phyloP scores from a whole-genome alignment of 2,888 invertebrate genomes.

The Drosophila multiciliata region DNA sequence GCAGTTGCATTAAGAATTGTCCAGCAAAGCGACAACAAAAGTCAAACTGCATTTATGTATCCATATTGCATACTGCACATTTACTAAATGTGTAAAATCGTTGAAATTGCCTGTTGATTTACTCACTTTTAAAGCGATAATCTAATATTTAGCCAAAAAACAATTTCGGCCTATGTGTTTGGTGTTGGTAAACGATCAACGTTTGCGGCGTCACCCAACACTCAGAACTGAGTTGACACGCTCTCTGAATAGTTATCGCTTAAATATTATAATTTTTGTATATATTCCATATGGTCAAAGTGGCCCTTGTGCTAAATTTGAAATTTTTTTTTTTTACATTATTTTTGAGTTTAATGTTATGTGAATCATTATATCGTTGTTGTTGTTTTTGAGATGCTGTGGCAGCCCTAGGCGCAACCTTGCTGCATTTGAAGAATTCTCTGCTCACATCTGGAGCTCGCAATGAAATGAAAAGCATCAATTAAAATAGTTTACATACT shows the following conservation, averaged over 20 bases:
- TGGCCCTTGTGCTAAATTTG: too few relatives aligned
- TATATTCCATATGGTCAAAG: too few relatives aligned
- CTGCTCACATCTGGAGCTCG: conserved; percentile 18
- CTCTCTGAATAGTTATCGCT: background rate
- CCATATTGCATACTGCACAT: background rate
- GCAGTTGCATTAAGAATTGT: background rate
- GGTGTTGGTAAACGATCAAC: conserved; percentile 57
- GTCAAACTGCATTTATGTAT: too few relatives aligned
- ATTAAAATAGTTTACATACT: conserved; percentile 50
- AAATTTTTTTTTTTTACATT: background rate
- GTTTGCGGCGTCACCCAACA: conserved; percentile 8
- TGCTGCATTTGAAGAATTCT: conserved; percentile 36
- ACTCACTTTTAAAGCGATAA: conserved; percentile 66
- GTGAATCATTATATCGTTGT: background rate
- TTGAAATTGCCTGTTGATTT: conserved; percentile 6
- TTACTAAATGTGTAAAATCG: background rate
- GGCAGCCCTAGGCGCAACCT: conserved; percentile 64
- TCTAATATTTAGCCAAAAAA: conserved; percentile 67
- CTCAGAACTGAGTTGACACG: conserved; percentile 30
- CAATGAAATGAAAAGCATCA: conserved; percentile 56
- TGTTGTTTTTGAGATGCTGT: conserved; percentile 5
- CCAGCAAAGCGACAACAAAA: background rate
- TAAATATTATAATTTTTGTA: background rate
- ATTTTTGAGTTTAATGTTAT: background rate
- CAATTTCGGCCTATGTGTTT: conserved; percentile 52